Percentiles rank a stretch among this genome's conserved stretches.
phyloP scores from a whole-genome alignment of 2,797 vertebrate species.

The Gallirallus australis region DNA sequence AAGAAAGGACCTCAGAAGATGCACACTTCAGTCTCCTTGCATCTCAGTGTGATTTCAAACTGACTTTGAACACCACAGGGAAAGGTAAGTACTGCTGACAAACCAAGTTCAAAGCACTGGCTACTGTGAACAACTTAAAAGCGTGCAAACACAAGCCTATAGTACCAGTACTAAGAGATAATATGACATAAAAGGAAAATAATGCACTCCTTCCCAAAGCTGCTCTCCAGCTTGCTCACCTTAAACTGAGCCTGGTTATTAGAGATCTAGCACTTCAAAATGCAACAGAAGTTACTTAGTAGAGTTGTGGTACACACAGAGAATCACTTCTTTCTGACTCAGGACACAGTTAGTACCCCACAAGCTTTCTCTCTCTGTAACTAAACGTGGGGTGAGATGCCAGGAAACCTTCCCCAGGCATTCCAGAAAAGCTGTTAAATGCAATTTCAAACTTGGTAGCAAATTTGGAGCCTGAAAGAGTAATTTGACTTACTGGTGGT shows the following conservation, averaged over 20 bases:
- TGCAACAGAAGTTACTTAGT: neutral
- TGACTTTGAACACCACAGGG: neutral
- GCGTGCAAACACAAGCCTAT: neutral
- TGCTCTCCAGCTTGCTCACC: neutral
- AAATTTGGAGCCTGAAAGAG: neutral
- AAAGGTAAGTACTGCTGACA: neutral
- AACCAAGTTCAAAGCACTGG: neutral
- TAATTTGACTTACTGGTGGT: neutral
- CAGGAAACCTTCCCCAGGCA: neutral
- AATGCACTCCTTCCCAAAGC: neutral
- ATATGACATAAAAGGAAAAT: neutral
- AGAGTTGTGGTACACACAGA: neutral
- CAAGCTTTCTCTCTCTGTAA: neutral
- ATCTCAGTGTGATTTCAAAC: neutral
- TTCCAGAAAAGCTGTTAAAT: neutral
- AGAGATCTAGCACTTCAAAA: neutral
- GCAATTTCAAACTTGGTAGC: neutral
- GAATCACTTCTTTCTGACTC: neutral
- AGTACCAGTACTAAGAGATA: neutral
- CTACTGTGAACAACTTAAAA: neutral
- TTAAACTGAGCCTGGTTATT: neutral
- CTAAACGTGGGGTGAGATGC: neutral
- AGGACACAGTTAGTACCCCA: neutral
- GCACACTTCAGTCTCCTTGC: neutral
- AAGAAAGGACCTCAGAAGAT: neutral